Percentiles rank a stretch among this genome's conserved stretches.
These are phyloP conservation scores for Gadopsis bispinosus DNA, from an alignment of 2,797 vertebrate species.

Conservation along the genomic window DNA sequence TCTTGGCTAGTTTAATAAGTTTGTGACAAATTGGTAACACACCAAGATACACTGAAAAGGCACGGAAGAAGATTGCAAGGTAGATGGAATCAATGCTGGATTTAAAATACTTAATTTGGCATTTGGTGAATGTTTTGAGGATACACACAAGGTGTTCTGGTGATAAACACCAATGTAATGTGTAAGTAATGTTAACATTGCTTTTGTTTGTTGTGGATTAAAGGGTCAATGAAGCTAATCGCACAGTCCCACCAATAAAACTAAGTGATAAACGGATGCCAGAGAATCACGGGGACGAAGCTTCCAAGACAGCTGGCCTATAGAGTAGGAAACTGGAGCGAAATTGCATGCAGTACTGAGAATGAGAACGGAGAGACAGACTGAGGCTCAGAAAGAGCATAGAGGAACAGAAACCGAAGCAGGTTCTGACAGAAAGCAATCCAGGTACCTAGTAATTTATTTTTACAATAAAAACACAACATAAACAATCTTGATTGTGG, in stretches of 20 bases:
- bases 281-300: neutral
- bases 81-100: neutral
- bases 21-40: constrained; percentile 5
- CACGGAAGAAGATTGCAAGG: neutral
- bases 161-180: neutral
- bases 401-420: too few relatives aligned
- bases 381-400: too few relatives aligned
- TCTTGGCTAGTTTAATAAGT: constrained; percentile 5
- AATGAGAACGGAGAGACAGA: neutral
- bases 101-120: neutral
- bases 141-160: neutral
- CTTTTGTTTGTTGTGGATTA: neutral
- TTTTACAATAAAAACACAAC: too few relatives aligned
- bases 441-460: too few relatives aligned
- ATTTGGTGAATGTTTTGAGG: neutral
- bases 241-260: neutral
- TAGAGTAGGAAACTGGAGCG: neutral
- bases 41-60: neutral
- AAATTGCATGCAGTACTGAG: neutral
- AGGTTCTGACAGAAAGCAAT: too few relatives aligned
- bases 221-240: neutral
- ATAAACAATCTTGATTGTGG: too few relatives aligned
- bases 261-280: neutral
- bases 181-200: neutral
- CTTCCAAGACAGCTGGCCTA: neutral